These are phyloP conservation scores for Nemopilema nomurai DNA, from an alignment of 30 jellyfish, hydroid and myxozoan genomes.

Conservation along the genomic window DNA sequence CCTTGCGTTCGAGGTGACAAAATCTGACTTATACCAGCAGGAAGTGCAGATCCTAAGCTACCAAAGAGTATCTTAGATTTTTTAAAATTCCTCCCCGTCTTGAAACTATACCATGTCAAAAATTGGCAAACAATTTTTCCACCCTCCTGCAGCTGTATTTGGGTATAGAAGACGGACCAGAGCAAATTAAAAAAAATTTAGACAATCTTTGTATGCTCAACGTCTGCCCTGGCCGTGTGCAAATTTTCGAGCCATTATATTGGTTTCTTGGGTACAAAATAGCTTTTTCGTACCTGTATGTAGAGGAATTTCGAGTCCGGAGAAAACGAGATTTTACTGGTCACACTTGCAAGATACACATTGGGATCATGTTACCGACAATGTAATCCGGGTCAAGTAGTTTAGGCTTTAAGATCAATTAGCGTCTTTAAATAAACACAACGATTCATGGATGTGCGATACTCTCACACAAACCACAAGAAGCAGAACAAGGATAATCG, in stretches of 20 bases:
- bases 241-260: constrained; percentile 1
- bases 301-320: constrained; percentile 2
- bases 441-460: too few species aligned
- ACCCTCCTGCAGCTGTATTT: neutral
- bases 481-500: too few species aligned
- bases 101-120: neutral
- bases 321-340: neutral
- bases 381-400: neutral
- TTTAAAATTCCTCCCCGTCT: neutral
- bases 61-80: neutral
- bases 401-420: neutral
- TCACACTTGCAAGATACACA: neutral
- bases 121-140: neutral
- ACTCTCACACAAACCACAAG: too few species aligned
- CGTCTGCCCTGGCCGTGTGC: constrained; percentile 6
- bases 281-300: constrained; percentile 11
- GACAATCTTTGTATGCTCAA: neutral
- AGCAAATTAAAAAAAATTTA: neutral
- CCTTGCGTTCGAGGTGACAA: constrained; percentile 3
- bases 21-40: constrained; percentile 4
- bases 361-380: too few species aligned
- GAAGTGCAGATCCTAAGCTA: constrained; percentile 14
- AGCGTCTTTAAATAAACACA: neutral
- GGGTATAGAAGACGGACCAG: constrained; percentile 4
- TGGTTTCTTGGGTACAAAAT: constrained; percentile 3